A percentile compares a stretch with the other conserved stretches of the same genome.
Evolutionary conservation across 2,113 vertebrate genomes (phyloP).

Genomic region (Cavia aperea): DNA sequence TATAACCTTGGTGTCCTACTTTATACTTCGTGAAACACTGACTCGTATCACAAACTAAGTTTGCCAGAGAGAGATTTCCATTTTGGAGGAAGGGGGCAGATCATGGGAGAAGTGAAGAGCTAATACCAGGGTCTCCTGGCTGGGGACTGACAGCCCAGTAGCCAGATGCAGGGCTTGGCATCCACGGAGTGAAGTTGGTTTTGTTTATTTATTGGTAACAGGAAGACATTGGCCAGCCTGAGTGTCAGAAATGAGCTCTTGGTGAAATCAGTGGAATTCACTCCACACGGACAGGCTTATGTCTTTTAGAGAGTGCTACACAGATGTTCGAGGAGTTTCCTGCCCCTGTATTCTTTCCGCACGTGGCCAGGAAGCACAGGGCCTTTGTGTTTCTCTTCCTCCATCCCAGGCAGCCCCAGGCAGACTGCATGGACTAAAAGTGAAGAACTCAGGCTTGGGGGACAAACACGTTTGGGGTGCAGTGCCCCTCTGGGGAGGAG

Average conservation of each 20-base stretch:
- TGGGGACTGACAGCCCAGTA: neutral
- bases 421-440: neutral
- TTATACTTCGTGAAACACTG: neutral
- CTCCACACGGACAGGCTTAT: neutral
- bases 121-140: too few species aligned
- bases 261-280: neutral
- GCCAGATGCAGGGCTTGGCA: neutral
- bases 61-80: neutral
- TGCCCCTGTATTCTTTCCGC: neutral
- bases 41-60: neutral
- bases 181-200: neutral
- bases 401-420: neutral
- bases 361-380: neutral
- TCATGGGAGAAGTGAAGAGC: neutral
- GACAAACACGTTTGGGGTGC: neutral
- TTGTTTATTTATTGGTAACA: neutral
- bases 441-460: neutral
- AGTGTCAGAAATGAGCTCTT: neutral
- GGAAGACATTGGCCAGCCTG: neutral
- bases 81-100: neutral
- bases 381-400: neutral
- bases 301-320: neutral
- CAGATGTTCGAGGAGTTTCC: too few species aligned
- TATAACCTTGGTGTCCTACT: neutral
- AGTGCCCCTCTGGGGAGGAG: neutral